Evolutionary conservation across 2,888 invertebrate species (phyloP).

Genomic region (Tetragonula carbonaria): DNA sequence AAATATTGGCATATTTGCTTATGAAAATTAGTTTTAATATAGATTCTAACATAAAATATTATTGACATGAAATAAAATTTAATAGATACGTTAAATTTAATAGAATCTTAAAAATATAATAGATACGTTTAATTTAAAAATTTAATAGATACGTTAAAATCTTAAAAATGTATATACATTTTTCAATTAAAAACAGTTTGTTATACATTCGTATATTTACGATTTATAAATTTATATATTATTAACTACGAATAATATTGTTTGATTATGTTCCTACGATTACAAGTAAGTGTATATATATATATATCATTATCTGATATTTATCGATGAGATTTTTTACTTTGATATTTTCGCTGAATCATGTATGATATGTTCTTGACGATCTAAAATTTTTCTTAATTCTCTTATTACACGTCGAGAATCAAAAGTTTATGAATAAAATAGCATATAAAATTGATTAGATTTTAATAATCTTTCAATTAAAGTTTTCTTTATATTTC

Average conservation of each 20-base stretch:
- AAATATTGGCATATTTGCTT: not conserved
- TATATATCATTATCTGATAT: not conserved
- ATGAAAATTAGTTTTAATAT: not conserved
- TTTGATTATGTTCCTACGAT: not conserved
- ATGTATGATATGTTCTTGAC: not conserved
- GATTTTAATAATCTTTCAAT: not conserved
- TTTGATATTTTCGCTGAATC: not conserved
- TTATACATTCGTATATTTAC: not conserved
- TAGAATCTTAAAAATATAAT: not conserved
- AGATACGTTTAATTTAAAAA: not conserved
- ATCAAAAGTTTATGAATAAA: not conserved
- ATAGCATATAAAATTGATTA: not conserved
- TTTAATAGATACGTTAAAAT: not conserved
- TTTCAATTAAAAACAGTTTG: not conserved
- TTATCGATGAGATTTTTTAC: not conserved
- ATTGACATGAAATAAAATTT: not conserved
- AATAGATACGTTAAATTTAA: not conserved
- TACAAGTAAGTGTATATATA: not conserved
- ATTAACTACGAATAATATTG: not conserved
- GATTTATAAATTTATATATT: not conserved
- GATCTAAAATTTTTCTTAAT: not conserved
- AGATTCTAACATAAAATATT: not conserved
- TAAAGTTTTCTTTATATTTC: not conserved
- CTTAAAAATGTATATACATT: not conserved
- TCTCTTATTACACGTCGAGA: not conserved